phyloP scores from a whole-genome alignment of 2,797 vertebrate species.

The Sparidentex hasta region DNA sequence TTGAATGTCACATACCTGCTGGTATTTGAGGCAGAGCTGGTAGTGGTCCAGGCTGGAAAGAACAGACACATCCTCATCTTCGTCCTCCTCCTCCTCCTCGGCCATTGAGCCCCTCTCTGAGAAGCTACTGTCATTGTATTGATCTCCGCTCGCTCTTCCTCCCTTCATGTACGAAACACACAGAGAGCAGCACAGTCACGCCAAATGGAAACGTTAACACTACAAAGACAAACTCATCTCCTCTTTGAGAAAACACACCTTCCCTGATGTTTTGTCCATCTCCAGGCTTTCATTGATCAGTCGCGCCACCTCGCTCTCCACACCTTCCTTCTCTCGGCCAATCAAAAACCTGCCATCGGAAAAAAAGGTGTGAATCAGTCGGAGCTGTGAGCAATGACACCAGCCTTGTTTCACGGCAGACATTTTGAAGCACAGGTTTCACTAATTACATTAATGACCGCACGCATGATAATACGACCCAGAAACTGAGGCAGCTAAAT shows the following conservation, averaged over 20 bases:
- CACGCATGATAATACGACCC: not conserved
- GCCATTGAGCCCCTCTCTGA: conserved; percentile 48
- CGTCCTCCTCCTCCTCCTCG: conserved; percentile 56
- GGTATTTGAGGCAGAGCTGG: conserved; percentile 80
- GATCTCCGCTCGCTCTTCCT: conserved; percentile 23
- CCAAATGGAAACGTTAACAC: not conserved
- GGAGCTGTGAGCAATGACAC: conserved; percentile 15
- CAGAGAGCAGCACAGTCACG: not conserved
- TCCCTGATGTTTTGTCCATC: conserved; percentile 83
- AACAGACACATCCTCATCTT: conserved; percentile 64
- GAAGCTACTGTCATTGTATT: conserved; percentile 29
- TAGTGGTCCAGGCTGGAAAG: conserved; percentile 72
- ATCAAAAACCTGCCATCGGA: conserved; percentile 90
- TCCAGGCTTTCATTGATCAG: conserved; percentile 94
- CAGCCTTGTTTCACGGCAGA: not conserved
- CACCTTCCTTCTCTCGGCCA: conserved; percentile 92
- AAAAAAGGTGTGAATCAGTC: conserved; percentile 4
- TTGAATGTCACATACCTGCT: conserved; percentile 70
- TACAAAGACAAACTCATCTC: not conserved
- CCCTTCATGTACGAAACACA: conserved; percentile 40
- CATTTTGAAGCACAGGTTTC: conserved; percentile 19
- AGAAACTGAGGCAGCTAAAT: too few relatives aligned
- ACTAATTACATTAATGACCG: not conserved
- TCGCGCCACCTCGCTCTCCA: conserved; percentile 93
- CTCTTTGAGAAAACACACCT: conserved; percentile 70